Evolutionary conservation across 2,113 vertebrate species (phyloP), one percentile per base, ranked within the genome.

Genomic region (Stegastes partitus): DNA sequence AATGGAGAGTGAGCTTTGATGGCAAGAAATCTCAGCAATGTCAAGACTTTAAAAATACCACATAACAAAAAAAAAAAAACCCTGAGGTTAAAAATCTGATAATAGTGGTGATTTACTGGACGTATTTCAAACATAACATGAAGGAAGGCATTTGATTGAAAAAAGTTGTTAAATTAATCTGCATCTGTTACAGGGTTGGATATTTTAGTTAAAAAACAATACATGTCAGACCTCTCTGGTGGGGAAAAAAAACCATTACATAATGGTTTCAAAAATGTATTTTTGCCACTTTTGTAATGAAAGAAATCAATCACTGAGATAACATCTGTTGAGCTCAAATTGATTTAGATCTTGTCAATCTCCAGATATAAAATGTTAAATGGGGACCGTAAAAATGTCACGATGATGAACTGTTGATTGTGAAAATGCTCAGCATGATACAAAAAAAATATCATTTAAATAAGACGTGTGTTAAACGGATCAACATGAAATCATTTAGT

Each of bases 1-100:
- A 34, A 64, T 68, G 79, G 67, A 75, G 79, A 83, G 34, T 34
- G 50, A 49, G 56, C 19, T 67, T 31, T 65, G 14, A 49, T 50
- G 63, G 76, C 59, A 47, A 69, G 42, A 69, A 62, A 77, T 67
- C 47, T 54, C 22, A 26, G 56, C 21, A 63, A 54, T 77, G 61
- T 45, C 73, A 53, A 74, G 34, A 70, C 66, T 50, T 53, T 23
- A 49, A 64, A 72, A 58, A n/a, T n/a, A n/a, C n/a, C n/a, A n/a
- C 64, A 49, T 54, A 61, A 47, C 18, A 39, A 57, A 7, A 49
- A 61, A 47, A 14, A 39, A 57, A 7, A 49, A 44, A 10, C 47
- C 11, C 34, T 3, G 26, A 44, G 9, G 16, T 39, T 51, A 67
- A 65, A 47, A 15, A 26, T 42, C 26, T 59, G 21, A 3, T 49